A percentile compares a stretch with the other conserved stretches of the same genome.
Conservation (phyloP, 2,113 vertebrate genomes). For the Campylomormyrus tamandua region DNA sequence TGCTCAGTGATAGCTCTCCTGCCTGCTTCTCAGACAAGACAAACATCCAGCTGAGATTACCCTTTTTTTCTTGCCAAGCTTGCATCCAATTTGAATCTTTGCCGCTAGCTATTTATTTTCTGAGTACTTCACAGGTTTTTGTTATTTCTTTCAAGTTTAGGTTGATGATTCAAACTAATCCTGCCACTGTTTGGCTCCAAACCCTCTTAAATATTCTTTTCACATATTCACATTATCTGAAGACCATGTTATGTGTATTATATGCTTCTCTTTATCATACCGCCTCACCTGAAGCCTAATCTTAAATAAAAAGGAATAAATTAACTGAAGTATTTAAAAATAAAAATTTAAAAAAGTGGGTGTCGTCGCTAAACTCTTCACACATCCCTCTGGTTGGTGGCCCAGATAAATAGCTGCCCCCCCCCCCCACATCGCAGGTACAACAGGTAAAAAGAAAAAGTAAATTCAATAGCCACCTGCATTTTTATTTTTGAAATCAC, state of each 20-base stretch:
- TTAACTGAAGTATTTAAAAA: background rate
- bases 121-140: constrained; percentile 28
- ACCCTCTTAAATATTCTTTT: constrained; percentile 4
- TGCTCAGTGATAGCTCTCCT: constrained; percentile 26
- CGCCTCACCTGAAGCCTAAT: background rate
- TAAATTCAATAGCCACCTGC: constrained; percentile 5
- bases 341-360: background rate
- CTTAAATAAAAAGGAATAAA: constrained; percentile 17
- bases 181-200: background rate
- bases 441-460: background rate
- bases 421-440: constrained; percentile 4
- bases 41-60: constrained; percentile 27
- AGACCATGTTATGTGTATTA: background rate
- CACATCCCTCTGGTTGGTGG: background rate
- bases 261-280: constrained; percentile 4
- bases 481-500: background rate
- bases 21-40: constrained; percentile 24
- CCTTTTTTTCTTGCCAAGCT: constrained; percentile 23
- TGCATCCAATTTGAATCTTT: constrained; percentile 41
- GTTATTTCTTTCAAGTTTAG: constrained; percentile 20
- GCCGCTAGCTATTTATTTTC: constrained; percentile 37
- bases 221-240: background rate
- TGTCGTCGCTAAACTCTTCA: background rate
- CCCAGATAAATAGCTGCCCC: constrained; percentile 14
- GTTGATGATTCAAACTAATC: constrained; percentile 5